These are phyloP conservation scores for Lates calcarifer DNA, from an alignment of 2,113 vertebrate species.

Conservation along the genomic window DNA sequence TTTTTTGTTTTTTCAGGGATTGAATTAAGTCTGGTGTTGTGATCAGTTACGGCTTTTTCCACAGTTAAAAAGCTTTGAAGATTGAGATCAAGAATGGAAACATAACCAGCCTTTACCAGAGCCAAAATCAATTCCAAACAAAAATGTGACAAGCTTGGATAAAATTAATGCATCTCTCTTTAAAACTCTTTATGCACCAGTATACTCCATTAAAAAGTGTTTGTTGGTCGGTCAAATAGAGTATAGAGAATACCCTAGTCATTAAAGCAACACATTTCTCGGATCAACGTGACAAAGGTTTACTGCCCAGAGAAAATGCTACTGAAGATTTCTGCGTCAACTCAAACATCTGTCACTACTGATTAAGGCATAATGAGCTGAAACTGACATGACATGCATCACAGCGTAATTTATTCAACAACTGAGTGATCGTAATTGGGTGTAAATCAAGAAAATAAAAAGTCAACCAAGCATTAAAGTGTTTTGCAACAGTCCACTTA, in stretches of 20 bases:
- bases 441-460: background rate
- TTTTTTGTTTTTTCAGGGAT: background rate
- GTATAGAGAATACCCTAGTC: no score
- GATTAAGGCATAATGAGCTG: background rate
- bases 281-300: background rate
- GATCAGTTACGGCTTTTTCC: background rate
- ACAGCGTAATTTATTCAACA: background rate
- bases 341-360: background rate
- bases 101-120: background rate
- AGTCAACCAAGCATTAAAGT: background rate
- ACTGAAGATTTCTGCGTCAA: background rate
- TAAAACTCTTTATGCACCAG: background rate
- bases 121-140: background rate
- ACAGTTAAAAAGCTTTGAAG: background rate
- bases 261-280: background rate
- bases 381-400: background rate
- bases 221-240: background rate
- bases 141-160: background rate
- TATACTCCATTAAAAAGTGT: background rate
- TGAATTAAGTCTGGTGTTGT: background rate
- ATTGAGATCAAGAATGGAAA: background rate
- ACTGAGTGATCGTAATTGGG: background rate
- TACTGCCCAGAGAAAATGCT: background rate
- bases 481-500: background rate
- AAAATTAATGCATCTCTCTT: background rate